Conservation (phyloP, 1,140 invertebrate genomes). For the Andrena cerasifolii region DNA sequence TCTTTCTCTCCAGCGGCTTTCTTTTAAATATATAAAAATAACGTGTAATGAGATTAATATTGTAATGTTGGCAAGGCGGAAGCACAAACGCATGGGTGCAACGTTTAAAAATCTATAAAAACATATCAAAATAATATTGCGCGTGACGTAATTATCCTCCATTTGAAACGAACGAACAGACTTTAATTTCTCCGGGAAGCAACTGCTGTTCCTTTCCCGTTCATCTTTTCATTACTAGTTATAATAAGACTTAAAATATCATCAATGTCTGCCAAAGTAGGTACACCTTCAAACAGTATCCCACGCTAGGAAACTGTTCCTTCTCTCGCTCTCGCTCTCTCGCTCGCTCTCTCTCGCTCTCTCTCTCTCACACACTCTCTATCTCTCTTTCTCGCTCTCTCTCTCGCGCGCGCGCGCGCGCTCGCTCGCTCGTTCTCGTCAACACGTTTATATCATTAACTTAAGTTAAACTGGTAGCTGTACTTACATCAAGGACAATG, state of each 20-base stretch:
- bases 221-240: constrained; percentile 1
- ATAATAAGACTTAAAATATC: constrained; percentile 60
- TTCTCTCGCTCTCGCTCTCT: constrained; percentile 61
- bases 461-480: constrained; percentile 67
- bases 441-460: constrained; percentile 57
- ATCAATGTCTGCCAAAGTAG: constrained; percentile 81
- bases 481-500: constrained; percentile 71
- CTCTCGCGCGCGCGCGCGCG: not conserved
- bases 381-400: constrained; percentile 13
- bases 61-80: constrained; percentile 67
- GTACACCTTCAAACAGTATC: constrained; percentile 68
- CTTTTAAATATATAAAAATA: constrained; percentile 48
- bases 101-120: constrained; percentile 62
- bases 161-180: constrained; percentile 27
- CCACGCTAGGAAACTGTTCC: constrained; percentile 58
- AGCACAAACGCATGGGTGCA: constrained; percentile 70
- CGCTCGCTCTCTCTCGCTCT: constrained; percentile 59
- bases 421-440: constrained; percentile 44
- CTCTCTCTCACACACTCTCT: constrained; percentile 12
- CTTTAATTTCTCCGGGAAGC: constrained; percentile 17
- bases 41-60: constrained; percentile 51
- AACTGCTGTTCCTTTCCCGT: not conserved
- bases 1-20: constrained; percentile 6
- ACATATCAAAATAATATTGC: constrained; percentile 54
- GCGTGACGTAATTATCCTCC: constrained; percentile 20